phyloP scores from a whole-genome alignment of 2,888 invertebrate genomes.

The Hartigia nigra region DNA sequence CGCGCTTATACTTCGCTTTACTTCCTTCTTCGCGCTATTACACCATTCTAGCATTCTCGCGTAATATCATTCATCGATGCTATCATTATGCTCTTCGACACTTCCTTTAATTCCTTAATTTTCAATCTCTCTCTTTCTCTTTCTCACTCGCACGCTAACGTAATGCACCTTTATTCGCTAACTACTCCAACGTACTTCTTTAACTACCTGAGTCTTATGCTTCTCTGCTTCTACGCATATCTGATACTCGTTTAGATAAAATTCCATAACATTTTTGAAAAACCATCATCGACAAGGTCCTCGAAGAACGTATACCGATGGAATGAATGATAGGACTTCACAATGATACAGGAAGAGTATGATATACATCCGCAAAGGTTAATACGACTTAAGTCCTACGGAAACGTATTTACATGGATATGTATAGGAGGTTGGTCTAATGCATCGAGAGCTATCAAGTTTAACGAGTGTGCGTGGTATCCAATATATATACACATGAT shows the following conservation, averaged over 20 bases:
- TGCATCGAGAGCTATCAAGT: background rate
- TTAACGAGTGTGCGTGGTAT: background rate
- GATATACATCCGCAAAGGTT: background rate
- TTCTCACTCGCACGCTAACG: background rate
- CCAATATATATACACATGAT: background rate
- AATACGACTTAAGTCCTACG: background rate
- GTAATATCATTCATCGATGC: background rate
- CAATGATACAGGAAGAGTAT: background rate
- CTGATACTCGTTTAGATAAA: background rate
- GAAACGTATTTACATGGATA: background rate
- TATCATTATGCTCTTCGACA: background rate
- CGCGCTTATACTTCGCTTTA: conserved; percentile 22
- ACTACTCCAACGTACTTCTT: background rate
- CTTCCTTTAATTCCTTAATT: background rate
- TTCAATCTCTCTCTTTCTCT: conserved; percentile 17
- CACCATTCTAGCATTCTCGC: background rate
- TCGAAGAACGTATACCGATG: background rate
- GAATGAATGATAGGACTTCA: background rate
- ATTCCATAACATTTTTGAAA: background rate
- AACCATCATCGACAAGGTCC: background rate
- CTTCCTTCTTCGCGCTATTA: conserved; percentile 14
- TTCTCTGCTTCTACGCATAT: background rate
- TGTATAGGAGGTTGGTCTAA: background rate
- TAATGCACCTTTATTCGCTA: background rate
- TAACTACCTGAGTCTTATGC: background rate